Base-by-base conservation (phyloP, 2,888 invertebrate genomes). In the Sinohyriopsis cumingii region DNA sequence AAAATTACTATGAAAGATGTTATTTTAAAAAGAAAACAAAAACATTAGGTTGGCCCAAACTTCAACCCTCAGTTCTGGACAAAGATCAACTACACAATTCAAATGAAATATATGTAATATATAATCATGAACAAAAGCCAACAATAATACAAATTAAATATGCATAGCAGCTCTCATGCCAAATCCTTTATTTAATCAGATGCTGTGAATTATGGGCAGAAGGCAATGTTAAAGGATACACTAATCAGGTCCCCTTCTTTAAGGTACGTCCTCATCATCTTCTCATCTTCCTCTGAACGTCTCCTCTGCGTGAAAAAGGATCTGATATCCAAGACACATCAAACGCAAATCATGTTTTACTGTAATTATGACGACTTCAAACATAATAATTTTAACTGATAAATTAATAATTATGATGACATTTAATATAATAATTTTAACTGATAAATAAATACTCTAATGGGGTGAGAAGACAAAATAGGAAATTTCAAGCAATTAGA, bases 241-340 rank as follows among this genome's bases (percentile, higher is more conserved):
- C 97, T 97, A 73, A 99, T 96, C 1, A 99, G 92, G 91, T 99
- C 99, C 15, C 89, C 89, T 74, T 89, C 89, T 60, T 85, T 80
- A 6, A 90, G 77, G 90, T 97, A 97, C 78, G 95, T 94, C 68
- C 99, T 92, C 99, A 99, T 99, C 93, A 96, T 95, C 88, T 97
- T 95, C 89, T 99, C 99, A 92, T 99, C 99, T 91, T 99, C 98
- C 7, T 94, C 95, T 5, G 95, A 96, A 86, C 97, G 93, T 68
- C 97, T 92, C 76, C 98, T 93, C 94, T 96, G 88, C 22, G 89
- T 83, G 72, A 75, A 67, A n/a, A 54, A 56, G 45, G n/a, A 18
- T 9, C 15, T 19, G 33, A 53, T 20, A 63, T 3, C 5, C 25
- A 63, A 33, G n/a, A 22, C 18, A 63, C 15, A 68, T 33, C n/a